Evolutionary conservation across 1,140 invertebrate genomes (phyloP).

Genomic region (Trinorchestia longiramus): DNA sequence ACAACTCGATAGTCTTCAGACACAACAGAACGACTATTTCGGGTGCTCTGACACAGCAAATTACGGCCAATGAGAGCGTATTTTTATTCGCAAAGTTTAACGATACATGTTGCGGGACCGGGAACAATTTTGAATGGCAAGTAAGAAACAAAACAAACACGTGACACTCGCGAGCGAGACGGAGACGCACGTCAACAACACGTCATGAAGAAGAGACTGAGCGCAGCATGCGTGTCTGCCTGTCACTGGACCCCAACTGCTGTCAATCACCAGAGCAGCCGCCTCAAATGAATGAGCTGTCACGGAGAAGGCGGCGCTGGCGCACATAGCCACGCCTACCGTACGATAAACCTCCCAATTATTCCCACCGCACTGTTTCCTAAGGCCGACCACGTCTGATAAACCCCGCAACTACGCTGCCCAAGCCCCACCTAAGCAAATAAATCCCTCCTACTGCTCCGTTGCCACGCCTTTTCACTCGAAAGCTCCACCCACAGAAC

Average conservation of each 20-base stretch:
- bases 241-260: slow-evolving; percentile 67
- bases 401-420: slow-evolving; percentile 1
- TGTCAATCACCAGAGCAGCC: slow-evolving; percentile 67
- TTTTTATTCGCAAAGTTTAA: slow-evolving; percentile 9
- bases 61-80: background rate
- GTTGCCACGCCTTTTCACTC: background rate
- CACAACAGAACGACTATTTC: slow-evolving; percentile 12
- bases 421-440: background rate
- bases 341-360: slow-evolving; percentile 51
- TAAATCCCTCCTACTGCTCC: background rate
- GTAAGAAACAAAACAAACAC: slow-evolving; percentile 26
- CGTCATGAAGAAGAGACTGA: slow-evolving; percentile 67
- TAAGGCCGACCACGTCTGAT: slow-evolving; percentile 11
- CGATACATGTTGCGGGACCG: background rate
- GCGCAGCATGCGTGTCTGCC: slow-evolving; percentile 67
- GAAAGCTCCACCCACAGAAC: background rate
- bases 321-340: background rate
- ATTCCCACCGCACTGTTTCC: slow-evolving; percentile 15
- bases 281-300: slow-evolving; percentile 68
- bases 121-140: background rate
- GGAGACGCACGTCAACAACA: slow-evolving; percentile 62
- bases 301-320: slow-evolving; percentile 55
- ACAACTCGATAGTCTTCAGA: slow-evolving; percentile 34
- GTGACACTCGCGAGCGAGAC: slow-evolving; percentile 48
- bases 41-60: slow-evolving; percentile 8